Conservation (phyloP, 2,888 invertebrate genomes). For the Tetragnatha montana region DNA sequence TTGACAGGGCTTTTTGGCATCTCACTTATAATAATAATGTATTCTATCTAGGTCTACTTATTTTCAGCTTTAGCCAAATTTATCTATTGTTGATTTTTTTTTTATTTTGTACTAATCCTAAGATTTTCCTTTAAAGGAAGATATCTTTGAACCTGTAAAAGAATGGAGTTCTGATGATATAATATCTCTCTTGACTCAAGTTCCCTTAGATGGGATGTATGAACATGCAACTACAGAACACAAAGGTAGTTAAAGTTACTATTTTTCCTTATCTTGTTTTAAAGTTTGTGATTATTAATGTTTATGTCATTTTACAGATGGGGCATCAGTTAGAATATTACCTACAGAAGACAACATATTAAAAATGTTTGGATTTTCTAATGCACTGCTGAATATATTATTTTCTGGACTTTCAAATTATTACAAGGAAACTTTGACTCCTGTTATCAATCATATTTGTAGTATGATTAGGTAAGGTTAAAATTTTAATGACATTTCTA, state of each 20-base stretch:
- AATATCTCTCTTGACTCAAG: constrained; percentile 85
- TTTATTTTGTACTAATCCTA: constrained; percentile 13
- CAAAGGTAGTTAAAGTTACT: constrained; percentile 73
- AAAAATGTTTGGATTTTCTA: constrained; percentile 83
- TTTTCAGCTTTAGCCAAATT: not conserved
- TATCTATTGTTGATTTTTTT: not conserved
- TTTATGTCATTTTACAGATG: constrained; percentile 4
- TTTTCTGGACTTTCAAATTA: constrained; percentile 83
- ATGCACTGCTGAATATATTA: constrained; percentile 81
- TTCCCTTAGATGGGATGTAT: constrained; percentile 84
- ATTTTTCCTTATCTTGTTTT: not conserved
- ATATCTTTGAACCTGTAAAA: constrained; percentile 77
- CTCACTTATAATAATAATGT: not conserved
- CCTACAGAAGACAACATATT: constrained; percentile 82
- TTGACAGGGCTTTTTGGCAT: too few species aligned
- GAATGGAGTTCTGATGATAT: constrained; percentile 85
- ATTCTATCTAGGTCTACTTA: not conserved
- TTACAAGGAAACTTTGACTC: constrained; percentile 81
- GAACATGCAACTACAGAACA: constrained; percentile 77
- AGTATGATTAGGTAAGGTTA: constrained; percentile 75
- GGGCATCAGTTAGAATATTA: constrained; percentile 77
- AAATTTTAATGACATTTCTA: too few species aligned
- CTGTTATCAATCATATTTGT: constrained; percentile 80
- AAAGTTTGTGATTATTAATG: not conserved
- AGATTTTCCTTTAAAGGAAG: constrained; percentile 36